Base-by-base conservation (phyloP, 1,140 invertebrate genomes). In the Platorchestia sp. region DNA sequence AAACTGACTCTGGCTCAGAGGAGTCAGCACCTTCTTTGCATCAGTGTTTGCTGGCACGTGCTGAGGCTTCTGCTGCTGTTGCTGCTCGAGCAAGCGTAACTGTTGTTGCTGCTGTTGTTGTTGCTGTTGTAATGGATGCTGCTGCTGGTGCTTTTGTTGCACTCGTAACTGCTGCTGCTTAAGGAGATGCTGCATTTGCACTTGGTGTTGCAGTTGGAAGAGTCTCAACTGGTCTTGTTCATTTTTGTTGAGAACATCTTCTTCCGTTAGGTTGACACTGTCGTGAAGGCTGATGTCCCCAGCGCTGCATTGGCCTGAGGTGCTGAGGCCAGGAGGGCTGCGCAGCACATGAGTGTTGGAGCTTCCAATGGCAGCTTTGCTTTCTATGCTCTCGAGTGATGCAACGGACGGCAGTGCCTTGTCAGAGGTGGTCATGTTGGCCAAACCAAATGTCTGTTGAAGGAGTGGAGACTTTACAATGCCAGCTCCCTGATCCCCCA, bases 1-100 rank as follows among this genome's bases (percentile, higher is more conserved):
- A 89, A 96, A 95, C 95, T 96, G 96, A 91, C 96, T 96, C 89
- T 96, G 96, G 19, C 95, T 96, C 22, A 96, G 90, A 19, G 96
- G 96, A 41, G 95, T 95, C 40, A 96, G 89, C 41, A 95, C 93
- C 40, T 95, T 95, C 41, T 95, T 75, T 42, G 45, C 53, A 6
- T 86, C 87, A 40, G 95, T 95, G 41, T 95, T 95, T 10, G 59
- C 36, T 40, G 95, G 95, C 27, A 90, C 53, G 41, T 95, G 43
- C 22, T 96, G 95, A 45, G 86, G 86, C 5, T 44, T 42, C 41
- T 89, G 87, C 87, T 89, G 87, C 87, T 43, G 40, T 36, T 75
- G 53, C 36, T 75, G 53, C 36, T 75, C 53, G 14, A 75, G 14
- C 14, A 75, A 36, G 14, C 14, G 53, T 75, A 16, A 91, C n/a